Base-by-base conservation (phyloP, 2,797 vertebrate genomes). In the Macropodus opercularis region DNA sequence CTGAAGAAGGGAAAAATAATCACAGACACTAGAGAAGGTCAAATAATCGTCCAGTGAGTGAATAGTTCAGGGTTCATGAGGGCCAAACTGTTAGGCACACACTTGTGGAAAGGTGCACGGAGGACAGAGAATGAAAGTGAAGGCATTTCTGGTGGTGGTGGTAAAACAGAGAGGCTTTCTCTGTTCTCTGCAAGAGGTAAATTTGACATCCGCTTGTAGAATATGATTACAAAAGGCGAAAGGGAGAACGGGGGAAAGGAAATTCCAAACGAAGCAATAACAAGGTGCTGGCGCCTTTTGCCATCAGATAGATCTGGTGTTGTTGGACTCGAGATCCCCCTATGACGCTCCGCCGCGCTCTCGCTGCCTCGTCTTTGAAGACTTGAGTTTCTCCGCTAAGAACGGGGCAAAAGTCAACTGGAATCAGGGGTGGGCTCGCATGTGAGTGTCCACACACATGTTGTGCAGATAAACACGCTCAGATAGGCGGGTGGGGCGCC, bases 231-330 rank as follows among this genome's bases (percentile, higher is more conserved):
- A 83, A 83, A 82, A 72, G 66, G 51, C 69, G 76, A 63, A 48
- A 53, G 63, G 75, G 71, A 62, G 72, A 69, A 63, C 40, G 43
- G 57, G 67, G 62, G 65, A 79, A 72, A 83, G 80, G 78, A 86
- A 86, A 84, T 80, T 80, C 80, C 77, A 81, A 89, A 75, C 24
- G 18, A 36, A 85, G 80, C 66, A 83, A 83, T 67, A 87, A 89
- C 79, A 85, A 74, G 71, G 72, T 56, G 79, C 82, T 83, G 82
- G 84, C 47, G 73, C 79, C 74, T 75, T 75, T 56, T 35, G 40
- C 80, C 76, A 81, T 84, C 80, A 80, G 75, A 84, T 74, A 81
- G 81, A 86, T 73, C 27, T 57, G 77, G 43, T 71, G 79, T 55
- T 78, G 71, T 60, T 73, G 73, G 73, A 79, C 73, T 51, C 44